Percentiles rank a stretch among this genome's conserved stretches.
Conservation (phyloP, 2,797 vertebrate species). For the Enteromius paludinosus region DNA sequence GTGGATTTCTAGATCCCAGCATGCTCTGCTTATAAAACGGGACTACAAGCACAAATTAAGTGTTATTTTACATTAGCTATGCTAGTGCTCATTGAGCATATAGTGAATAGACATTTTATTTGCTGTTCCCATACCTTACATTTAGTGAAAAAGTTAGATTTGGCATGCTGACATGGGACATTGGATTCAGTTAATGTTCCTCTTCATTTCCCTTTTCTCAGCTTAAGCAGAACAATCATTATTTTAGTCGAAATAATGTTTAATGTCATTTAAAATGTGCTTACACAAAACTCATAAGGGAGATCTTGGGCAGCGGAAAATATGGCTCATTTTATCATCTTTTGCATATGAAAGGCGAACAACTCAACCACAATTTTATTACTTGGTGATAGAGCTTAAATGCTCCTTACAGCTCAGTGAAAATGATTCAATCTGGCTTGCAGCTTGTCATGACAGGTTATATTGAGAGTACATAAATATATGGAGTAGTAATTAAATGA, state of each 20-base stretch:
- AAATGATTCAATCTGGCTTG: conserved; percentile 26
- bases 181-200: neutral
- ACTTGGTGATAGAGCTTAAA: conserved; percentile 12
- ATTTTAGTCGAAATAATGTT: conserved; percentile 8
- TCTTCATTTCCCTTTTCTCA: neutral
- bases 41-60: neutral
- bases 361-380: conserved; percentile 17
- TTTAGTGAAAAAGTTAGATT: neutral
- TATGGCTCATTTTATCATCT: neutral
- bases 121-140: neutral
- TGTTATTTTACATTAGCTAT: neutral
- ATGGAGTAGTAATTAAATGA: conserved; percentile 38
- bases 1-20: neutral
- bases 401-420: conserved; percentile 16
- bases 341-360: conserved; percentile 5
- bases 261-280: neutral
- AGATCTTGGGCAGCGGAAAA: neutral
- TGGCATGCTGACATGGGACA: neutral
- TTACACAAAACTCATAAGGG: neutral
- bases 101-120: neutral
- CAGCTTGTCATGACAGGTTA: conserved; percentile 37
- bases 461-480: conserved; percentile 37
- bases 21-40: neutral
- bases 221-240: neutral
- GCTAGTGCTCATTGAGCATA: neutral